Percentiles rank a stretch among this genome's conserved stretches.
phyloP scores from a whole-genome alignment of 2,888 invertebrate genomes.

The Eretmocerus hayati region DNA sequence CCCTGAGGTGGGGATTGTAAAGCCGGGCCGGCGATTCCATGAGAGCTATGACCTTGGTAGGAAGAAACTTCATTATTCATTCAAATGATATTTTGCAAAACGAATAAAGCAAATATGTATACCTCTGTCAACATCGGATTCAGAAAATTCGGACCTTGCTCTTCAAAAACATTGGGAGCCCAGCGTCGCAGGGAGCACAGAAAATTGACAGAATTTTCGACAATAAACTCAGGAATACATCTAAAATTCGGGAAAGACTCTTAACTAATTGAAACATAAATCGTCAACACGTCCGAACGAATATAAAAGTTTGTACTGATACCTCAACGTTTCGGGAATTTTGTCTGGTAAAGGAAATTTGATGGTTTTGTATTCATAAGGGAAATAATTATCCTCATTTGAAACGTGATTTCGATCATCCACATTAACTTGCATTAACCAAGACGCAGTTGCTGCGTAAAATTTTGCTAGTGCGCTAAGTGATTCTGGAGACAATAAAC shows the following conservation, averaged over 20 bases:
- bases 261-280: no score
- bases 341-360: slow-evolving; percentile 59
- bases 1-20: slow-evolving; percentile 88
- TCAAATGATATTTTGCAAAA: neutral
- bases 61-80: slow-evolving; percentile 3
- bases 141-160: slow-evolving; percentile 57
- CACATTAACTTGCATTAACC: slow-evolving; percentile 77
- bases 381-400: slow-evolving; percentile 53
- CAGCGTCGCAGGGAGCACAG: slow-evolving; percentile 69
- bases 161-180: slow-evolving; percentile 57
- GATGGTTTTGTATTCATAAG: slow-evolving; percentile 51
- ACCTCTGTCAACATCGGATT: slow-evolving; percentile 65
- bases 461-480: slow-evolving; percentile 66
- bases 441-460: slow-evolving; percentile 73
- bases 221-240: slow-evolving; percentile 82
- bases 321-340: slow-evolving; percentile 65
- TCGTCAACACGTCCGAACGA: no score
- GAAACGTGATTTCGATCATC: slow-evolving; percentile 43
- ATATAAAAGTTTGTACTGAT: slow-evolving; percentile 11
- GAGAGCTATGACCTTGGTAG: slow-evolving; percentile 60
- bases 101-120: slow-evolving; percentile 7
- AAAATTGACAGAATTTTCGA: slow-evolving; percentile 80
- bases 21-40: slow-evolving; percentile 80
- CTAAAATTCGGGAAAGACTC: no score
- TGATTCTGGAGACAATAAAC: slow-evolving; percentile 68